phyloP scores from a whole-genome alignment of 1,140 invertebrate genomes.

The Diabrotica virgifera region DNA sequence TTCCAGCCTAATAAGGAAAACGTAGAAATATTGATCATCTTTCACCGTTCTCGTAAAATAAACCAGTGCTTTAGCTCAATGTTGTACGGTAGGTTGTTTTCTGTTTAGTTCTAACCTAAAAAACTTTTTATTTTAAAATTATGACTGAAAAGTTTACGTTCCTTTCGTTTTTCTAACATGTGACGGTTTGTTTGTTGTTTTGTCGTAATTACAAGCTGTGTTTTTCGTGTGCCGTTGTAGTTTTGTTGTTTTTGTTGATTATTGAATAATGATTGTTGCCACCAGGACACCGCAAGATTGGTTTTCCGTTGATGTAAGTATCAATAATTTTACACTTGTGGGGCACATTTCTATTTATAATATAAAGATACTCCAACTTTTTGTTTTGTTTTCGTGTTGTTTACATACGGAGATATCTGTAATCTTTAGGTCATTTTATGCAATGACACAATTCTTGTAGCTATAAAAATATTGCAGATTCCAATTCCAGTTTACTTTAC shows the following conservation, averaged over 20 bases:
- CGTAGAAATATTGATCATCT: slow-evolving; percentile 32
- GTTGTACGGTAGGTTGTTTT: slow-evolving; percentile 34
- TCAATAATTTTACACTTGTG: slow-evolving; percentile 4
- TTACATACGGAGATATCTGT: too few relatives aligned
- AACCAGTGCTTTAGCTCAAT: slow-evolving; percentile 29
- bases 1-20: slow-evolving; percentile 26
- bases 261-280: slow-evolving; percentile 26
- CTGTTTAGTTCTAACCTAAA: slow-evolving; percentile 35
- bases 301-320: slow-evolving; percentile 35
- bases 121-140: slow-evolving; percentile 26
- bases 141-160: slow-evolving; percentile 21
- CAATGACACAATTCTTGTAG: too few relatives aligned
- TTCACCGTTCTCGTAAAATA: slow-evolving; percentile 3
- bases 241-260: slow-evolving; percentile 8
- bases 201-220: slow-evolving; percentile 4
- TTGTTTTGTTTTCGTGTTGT: too few relatives aligned
- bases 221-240: slow-evolving; percentile 12
- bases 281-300: slow-evolving; percentile 31
- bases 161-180: slow-evolving; percentile 8
- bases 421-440: too few relatives aligned
- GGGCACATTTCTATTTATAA: too few relatives aligned
- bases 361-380: too few relatives aligned
- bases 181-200: slow-evolving; percentile 7
- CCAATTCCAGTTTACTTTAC: too few relatives aligned
- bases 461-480: too few relatives aligned